Base-by-base conservation (phyloP, 2,888 invertebrate species). In the Lottia scabra region DNA sequence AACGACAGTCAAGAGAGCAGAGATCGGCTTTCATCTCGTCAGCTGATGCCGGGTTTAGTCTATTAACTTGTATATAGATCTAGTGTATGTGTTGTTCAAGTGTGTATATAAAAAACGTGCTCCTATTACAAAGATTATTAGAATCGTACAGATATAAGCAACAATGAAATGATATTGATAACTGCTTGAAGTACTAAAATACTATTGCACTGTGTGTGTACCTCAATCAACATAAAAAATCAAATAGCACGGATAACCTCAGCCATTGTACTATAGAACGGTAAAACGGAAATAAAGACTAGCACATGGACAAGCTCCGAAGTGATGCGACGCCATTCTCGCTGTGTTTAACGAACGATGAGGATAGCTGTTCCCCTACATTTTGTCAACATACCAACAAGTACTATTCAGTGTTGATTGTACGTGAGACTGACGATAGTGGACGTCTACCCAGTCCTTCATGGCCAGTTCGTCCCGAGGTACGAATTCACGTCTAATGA, bases 231-330 rank as follows among this genome's bases (percentile, higher is more conserved):
- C 38, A 38, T 38, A 38, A 38, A 38, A 38, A 38, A 38, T 38
- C 3, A 38, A 38, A 38, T 38, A 38, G 38, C 38, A 38, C 38
- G 38, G 38, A 38, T 38, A 38, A 38, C 38, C 38, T 38, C 38
- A 38, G 38, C 38, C 38, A 38, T 38, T 38, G 38, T 38, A 38
- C 38, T 8, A 10, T 10, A 38, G 8, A 38, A 38, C 38, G 38
- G 38, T 38, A 23, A 56, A 56, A 56, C 56, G 56, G 56, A 56
- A 56, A 56, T 56, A n/a, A 23, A 56, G 56, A 56, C 56, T 56
- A 56, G 56, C 56, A 56, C 56, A 56, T 56, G 56, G 56, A 56
- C 56, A 56, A 56, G 56, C 56, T 56, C 56, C 56, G 56, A 56
- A 56, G 56, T 56, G 56, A 19, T n/a, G 56, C 19, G 56, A n/a